phyloP scores from a whole-genome alignment of 92 coral and sea anemone species.

The Palythoa grandis region DNA sequence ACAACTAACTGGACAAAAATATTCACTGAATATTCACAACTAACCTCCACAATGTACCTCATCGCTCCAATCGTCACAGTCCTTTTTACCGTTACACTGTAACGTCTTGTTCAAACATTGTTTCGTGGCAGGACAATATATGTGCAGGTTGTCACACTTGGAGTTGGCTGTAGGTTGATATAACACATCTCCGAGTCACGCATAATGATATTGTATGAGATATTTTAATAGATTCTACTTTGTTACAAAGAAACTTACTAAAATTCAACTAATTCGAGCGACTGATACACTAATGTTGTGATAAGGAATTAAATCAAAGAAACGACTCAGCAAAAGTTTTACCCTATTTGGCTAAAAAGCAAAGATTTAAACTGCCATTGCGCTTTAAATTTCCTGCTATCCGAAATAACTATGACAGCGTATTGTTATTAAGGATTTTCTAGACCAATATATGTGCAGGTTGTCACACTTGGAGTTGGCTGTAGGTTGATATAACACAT shows the following conservation, averaged over 20 bases:
- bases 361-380: too few relatives aligned
- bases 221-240: too few relatives aligned
- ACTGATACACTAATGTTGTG: too few relatives aligned
- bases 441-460: constrained; percentile 44
- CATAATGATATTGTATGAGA: background rate
- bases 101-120: constrained; percentile 72
- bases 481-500: constrained; percentile 7
- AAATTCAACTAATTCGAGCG: too few relatives aligned
- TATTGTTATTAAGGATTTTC: too few relatives aligned
- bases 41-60: constrained; percentile 78
- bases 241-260: too few relatives aligned
- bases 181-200: background rate
- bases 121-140: constrained; percentile 66
- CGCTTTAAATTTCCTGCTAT: too few relatives aligned
- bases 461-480: constrained; percentile 59
- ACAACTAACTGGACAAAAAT: background rate
- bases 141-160: constrained; percentile 57
- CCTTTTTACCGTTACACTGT: constrained; percentile 74
- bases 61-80: constrained; percentile 85
- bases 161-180: constrained; percentile 45
- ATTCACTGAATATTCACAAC: background rate
- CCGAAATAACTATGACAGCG: too few relatives aligned
- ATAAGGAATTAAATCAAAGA: too few relatives aligned
- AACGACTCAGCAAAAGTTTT: too few relatives aligned
- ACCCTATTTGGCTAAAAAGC: too few relatives aligned